Base-by-base conservation (phyloP, 92 coral and sea anemone genomes). In the Phenganax stokvisi region DNA sequence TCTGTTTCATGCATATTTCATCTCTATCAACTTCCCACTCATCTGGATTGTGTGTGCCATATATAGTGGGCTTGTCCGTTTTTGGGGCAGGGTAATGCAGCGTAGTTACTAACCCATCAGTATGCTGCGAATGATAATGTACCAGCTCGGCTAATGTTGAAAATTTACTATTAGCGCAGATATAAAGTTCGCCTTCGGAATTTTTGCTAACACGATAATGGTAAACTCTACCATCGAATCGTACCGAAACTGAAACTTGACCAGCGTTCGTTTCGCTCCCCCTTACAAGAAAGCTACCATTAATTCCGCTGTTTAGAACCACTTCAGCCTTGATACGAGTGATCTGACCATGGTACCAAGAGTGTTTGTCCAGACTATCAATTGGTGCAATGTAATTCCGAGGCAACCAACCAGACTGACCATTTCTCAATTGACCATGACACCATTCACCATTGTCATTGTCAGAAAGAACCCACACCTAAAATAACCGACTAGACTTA, bases 221-320 rank as follows among this genome's bases (percentile, higher is more conserved):
- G 74, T 96, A 96, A 52, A 96, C 99, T 7, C 99, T 90, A 0
- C 93, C 97, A 83, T 96, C 99, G 81, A 75, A 96, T 12, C 99
- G 97, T 59, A 96, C 69, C 51, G 99, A 96, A 73, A 96, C 91
- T 9, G 99, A 96, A 55, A 93, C 84, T 31, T 96, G 99, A 56
- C 96, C 97, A 12, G 97, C 96, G 60, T 90, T 96, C 77, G 97
- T 90, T 83, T 96, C 99, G 83, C 99, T 96, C 74, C 92, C 99
- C 3, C 99, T 88, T 8, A 96, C 97, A 68, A 96, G 88, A 80
- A 96, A 96, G 79, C 99, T 96, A 0, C 99, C 99, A 87, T 96
- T 96, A 10, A 96, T 96, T 54, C 99, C 99, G 77, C 99, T 96
- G 74, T 97, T 96, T 3, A 96, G 87, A 13, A 92, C 82, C 55